Base-by-base conservation (phyloP, 2,797 vertebrate species). In the Pempheris klunzingeri region DNA sequence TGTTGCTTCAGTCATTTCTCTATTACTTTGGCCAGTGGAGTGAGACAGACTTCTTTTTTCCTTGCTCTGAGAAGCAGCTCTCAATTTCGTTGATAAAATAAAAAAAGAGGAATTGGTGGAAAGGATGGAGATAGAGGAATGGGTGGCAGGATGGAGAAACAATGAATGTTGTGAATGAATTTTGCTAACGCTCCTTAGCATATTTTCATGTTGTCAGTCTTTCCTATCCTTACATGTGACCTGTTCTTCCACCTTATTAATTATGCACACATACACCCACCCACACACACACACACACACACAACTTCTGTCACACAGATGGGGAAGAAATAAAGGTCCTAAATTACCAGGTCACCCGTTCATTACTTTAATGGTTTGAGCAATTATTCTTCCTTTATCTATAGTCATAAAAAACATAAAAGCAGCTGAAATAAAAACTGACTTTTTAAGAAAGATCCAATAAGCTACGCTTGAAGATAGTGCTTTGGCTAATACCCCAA, bases 21-120 rank as follows among this genome's bases (percentile, higher is more conserved):
- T 85, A 94, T 94, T 93, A 93, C 91, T 87, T 92, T 91, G 81
- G 85, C 87, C 91, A 88, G 62, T 80, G 78, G 89, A 92, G 90
- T 92, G 93, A 93, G 89, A 94, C 92, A 32, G 44, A 76, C 81
- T 92, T 92, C 87, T 91, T 91, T 90, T 92, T 90, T 90, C 73
- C 72, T n/a, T 91, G 85, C 90, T 93, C 87, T 62, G 74, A 88
- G 85, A 90, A 90, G 86, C 90, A 92, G 87, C 89, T 91, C 80
- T 88, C 84, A 78, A 77, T 88, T 91, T 89, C 17, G 58, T 74
- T 85, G 87, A 93, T 90, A 82, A 89, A 85, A 85, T 17, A 75
- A 61, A 76, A 69, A 65, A n/a, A 49, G 28, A 47, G 3, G 63
- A 69, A 74, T 43, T 15, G 67, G 44, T 44, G 63, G 46, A 74